A percentile compares a stretch with the other conserved stretches of the same genome.
These are phyloP conservation scores for Calliphora vicina DNA, from an alignment of 1,140 invertebrate genomes.

Conservation along the genomic window DNA sequence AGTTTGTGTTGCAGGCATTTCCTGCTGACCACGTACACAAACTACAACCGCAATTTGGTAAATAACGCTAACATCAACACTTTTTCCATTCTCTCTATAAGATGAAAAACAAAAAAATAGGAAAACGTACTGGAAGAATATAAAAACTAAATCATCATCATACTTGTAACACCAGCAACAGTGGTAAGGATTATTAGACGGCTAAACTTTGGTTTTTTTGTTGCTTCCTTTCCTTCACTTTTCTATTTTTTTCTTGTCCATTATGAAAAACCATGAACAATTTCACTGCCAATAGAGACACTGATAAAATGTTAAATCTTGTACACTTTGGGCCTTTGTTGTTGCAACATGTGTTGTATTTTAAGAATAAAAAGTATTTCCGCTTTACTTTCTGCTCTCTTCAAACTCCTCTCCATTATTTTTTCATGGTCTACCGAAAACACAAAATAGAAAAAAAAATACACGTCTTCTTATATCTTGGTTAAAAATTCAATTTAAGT, in stretches of 20 bases:
- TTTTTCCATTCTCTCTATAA: not conserved
- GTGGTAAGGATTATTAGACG: not conserved
- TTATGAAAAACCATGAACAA: not conserved
- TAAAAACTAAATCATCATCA: too few relatives aligned
- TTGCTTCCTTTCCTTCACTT: not conserved
- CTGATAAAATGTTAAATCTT: not conserved
- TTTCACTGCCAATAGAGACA: not conserved
- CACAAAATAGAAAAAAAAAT: too few relatives aligned
- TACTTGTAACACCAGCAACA: not conserved
- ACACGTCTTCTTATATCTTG: not conserved
- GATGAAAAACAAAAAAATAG: not conserved
- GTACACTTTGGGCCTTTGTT: not conserved
- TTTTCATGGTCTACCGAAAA: not conserved
- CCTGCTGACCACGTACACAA: not conserved
- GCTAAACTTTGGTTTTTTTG: not conserved
- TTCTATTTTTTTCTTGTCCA: too few relatives aligned
- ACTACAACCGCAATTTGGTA: not conserved
- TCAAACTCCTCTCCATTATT: not conserved
- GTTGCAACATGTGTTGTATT: not conserved
- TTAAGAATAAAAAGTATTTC: not conserved
- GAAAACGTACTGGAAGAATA: too few relatives aligned
- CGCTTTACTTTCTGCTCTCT: not conserved
- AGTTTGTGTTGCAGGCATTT: not conserved
- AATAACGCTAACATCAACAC: constrained; percentile 9
- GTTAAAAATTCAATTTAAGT: constrained; percentile 32